Conservation (phyloP, 2,797 vertebrate species). For the Nasua narica region DNA sequence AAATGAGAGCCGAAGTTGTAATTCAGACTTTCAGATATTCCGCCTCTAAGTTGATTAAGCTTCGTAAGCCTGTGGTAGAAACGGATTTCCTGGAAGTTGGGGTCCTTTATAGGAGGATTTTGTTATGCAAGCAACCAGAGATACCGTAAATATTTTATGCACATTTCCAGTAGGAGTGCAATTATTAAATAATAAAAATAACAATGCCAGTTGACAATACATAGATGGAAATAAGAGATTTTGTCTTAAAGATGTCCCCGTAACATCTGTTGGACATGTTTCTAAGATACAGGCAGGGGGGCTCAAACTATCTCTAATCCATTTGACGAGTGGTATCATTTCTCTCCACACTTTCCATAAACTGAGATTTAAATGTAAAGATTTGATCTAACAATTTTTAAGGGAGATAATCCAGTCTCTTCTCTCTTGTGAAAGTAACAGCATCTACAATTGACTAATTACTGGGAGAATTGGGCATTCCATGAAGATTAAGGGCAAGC, state of each 20-base stretch:
- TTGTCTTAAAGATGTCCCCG: neutral
- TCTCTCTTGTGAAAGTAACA: slow-evolving; percentile 53
- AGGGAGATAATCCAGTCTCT: slow-evolving; percentile 42
- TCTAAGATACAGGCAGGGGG: neutral
- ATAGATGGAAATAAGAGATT: neutral
- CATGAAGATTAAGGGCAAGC: slow-evolving; percentile 70
- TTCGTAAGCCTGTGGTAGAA: neutral
- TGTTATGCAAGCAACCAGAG: neutral
- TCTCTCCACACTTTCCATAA: neutral
- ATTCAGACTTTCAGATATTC: neutral
- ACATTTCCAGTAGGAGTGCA: neutral
- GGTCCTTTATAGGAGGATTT: neutral
- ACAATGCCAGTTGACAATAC: neutral
- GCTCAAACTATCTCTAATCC: neutral
- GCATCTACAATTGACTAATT: slow-evolving; percentile 71
- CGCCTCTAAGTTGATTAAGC: neutral
- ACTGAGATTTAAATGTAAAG: slow-evolving; percentile 16
- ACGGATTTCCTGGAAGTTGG: neutral
- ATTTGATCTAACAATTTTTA: neutral
- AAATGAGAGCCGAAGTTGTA: neutral
- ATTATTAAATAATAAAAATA: neutral
- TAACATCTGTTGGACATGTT: accelerated
- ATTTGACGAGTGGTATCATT: neutral
- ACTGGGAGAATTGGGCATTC: slow-evolving; percentile 68
- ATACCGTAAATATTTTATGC: neutral